These are phyloP conservation scores for Brachyhypopomus occidentalis DNA, from an alignment of 2,113 vertebrate genomes.

Conservation along the genomic window DNA sequence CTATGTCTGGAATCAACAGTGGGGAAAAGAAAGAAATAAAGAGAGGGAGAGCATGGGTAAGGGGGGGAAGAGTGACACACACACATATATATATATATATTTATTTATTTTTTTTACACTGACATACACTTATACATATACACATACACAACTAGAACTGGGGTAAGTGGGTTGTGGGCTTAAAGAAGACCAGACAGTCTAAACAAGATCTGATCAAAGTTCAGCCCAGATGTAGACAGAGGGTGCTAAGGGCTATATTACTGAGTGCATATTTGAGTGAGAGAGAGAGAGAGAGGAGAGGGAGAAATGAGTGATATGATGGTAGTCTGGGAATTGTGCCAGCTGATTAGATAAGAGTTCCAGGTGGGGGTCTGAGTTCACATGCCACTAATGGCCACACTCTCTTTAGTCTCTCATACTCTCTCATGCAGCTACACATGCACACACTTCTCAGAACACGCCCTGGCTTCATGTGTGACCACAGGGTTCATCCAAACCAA, in stretches of 20 bases:
- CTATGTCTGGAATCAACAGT: not conserved
- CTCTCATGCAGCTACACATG: slow-evolving; percentile 51
- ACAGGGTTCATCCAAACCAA: slow-evolving; percentile 46
- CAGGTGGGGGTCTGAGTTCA: slow-evolving; percentile 66
- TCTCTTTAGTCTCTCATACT: slow-evolving; percentile 2
- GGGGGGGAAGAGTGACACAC: not conserved
- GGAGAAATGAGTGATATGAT: no score
- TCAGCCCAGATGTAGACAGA: slow-evolving; percentile 47
- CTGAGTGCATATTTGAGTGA: not conserved
- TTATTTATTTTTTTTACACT: no score
- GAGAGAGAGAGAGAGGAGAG: not conserved
- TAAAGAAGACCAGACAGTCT: slow-evolving; percentile 54
- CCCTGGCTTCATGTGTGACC: slow-evolving; percentile 58
- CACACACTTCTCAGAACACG: slow-evolving; percentile 63
- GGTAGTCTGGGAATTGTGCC: slow-evolving; percentile 57
- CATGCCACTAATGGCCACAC: slow-evolving; percentile 55
- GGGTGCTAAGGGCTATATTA: not conserved
- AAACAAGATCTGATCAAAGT: slow-evolving; percentile 65
- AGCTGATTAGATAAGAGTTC: slow-evolving; percentile 65
- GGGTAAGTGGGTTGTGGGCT: no score
- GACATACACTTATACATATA: no score
- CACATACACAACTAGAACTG: no score
- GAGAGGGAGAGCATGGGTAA: not conserved
- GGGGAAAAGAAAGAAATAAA: not conserved
- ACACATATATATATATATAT: no score